These are phyloP conservation scores for Cataglyphis hispanica DNA, from an alignment of 1,140 invertebrate genomes.

Conservation along the genomic window DNA sequence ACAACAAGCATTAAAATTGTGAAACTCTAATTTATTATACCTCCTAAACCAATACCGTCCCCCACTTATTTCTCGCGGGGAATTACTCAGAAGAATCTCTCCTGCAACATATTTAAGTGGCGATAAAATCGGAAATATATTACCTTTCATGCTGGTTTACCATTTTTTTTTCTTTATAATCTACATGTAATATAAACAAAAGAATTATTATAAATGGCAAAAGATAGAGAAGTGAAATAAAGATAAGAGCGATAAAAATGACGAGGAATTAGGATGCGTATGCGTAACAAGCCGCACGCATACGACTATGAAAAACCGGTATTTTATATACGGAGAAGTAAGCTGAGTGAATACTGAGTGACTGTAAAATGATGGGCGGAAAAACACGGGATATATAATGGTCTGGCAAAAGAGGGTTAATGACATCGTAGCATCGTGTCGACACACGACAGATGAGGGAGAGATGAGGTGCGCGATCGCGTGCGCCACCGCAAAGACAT, in stretches of 20 bases:
- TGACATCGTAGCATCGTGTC: conserved; percentile 45
- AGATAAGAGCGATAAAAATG: conserved; percentile 17
- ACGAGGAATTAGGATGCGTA: background rate
- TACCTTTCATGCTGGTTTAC: too few species aligned
- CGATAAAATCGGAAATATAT: too few species aligned
- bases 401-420: conserved; percentile 53
- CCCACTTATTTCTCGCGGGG: too few species aligned
- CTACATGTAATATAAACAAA: background rate
- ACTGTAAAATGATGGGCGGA: conserved; percentile 24
- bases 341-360: conserved; percentile 15
- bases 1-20: too few species aligned
- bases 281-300: background rate
- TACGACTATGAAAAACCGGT: background rate
- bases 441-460: background rate
- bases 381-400: conserved; percentile 41
- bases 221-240: background rate
- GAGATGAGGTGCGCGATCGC: conserved; percentile 44
- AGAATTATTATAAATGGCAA: background rate
- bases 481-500: conserved; percentile 55
- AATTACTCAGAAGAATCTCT: too few species aligned
- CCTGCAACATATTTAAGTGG: too few species aligned
- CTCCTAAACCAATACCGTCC: too few species aligned
- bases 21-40: too few species aligned
- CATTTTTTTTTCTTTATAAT: too few species aligned
- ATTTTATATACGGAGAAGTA: conserved; percentile 10